These are phyloP conservation scores for Agrochola lychnidis DNA, from an alignment of 2,888 invertebrate species.

Conservation along the genomic window DNA sequence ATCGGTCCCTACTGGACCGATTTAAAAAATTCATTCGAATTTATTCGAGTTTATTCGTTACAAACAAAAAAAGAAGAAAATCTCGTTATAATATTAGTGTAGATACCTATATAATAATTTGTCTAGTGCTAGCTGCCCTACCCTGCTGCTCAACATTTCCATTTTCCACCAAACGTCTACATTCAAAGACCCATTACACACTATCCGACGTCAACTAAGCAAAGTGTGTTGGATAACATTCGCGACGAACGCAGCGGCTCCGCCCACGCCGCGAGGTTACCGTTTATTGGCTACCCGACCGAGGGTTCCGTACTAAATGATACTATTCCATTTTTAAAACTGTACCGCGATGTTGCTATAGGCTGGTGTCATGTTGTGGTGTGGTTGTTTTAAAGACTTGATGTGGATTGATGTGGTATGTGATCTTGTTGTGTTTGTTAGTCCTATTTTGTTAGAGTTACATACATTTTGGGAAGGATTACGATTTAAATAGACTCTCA, in stretches of 20 bases:
- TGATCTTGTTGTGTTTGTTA: neutral
- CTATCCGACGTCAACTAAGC: constrained; percentile 61
- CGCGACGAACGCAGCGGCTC: constrained; percentile 72
- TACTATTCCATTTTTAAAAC: constrained; percentile 63
- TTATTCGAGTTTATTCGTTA: too few species aligned
- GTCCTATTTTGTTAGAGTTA: neutral
- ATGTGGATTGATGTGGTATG: constrained; percentile 36
- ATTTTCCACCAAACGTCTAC: constrained; percentile 11
- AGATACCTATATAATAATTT: neutral
- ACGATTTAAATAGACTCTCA: too few species aligned
- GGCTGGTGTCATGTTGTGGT: constrained; percentile 48
- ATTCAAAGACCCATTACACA: constrained; percentile 50
- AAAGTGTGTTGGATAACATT: constrained; percentile 67
- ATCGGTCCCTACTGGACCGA: too few species aligned
- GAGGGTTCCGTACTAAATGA: constrained; percentile 74
- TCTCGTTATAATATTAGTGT: too few species aligned
- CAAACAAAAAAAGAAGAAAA: too few species aligned
- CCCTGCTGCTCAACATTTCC: neutral
- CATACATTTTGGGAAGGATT: neutral
- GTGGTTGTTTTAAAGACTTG: constrained; percentile 34
- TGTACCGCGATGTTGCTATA: constrained; percentile 56
- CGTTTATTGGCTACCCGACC: constrained; percentile 76
- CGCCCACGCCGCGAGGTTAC: constrained; percentile 80
- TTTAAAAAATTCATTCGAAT: too few species aligned
- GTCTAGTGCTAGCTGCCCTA: neutral